Evolutionary conservation across 2,888 invertebrate species (phyloP), one percentile per base, ranked within the genome.

Genomic region (Polydrusus cervinus): DNA sequence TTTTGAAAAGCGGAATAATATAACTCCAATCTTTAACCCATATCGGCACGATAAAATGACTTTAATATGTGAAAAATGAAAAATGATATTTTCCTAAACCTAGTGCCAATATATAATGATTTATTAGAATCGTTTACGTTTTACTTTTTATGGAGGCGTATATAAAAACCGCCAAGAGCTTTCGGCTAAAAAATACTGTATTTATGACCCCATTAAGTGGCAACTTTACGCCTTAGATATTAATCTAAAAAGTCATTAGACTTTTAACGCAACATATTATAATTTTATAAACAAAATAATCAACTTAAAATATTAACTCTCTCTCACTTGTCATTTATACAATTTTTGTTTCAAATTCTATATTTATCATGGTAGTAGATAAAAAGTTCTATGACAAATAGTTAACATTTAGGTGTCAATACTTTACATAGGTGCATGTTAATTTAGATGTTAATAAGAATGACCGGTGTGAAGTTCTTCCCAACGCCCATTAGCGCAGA

Each of bases 21-120:
- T 53, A 25, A n/a, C 25, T 51, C 11, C 18, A 51, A 51, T 51
- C 20, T 53, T 53, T 20, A 25, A 53, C 53, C 13, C 10, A 53
- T n/a, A 53, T 30, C 30, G 25, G 6, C n/a, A 53, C 53, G 53
- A 16, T n/a, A 25, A 30, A 53, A 53, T 7, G 25, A 30, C 25
- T 53, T 11, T 53, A 53, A 53, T 53, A 53, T 53, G 13, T 53
- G 53, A 53, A 25, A 47, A 51, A 51, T 51, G 51, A 51, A 51
- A 51, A 53, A 53, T 25, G 53, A 53, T 53, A 25, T 53, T 53
- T 53, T 53, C 30, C 53, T 53, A 53, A 53, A 25, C 30, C 20
- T 53, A 53, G 20, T 30, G 53, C 53, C 53, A 53, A 53, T 53
- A 53, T 53, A 30, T 20, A 53, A 53, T 25, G 53, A 53, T 53